Percentiles rank a stretch among this genome's conserved stretches.
Conservation (phyloP, 2,113 vertebrate species). For the Pongo abelii region DNA sequence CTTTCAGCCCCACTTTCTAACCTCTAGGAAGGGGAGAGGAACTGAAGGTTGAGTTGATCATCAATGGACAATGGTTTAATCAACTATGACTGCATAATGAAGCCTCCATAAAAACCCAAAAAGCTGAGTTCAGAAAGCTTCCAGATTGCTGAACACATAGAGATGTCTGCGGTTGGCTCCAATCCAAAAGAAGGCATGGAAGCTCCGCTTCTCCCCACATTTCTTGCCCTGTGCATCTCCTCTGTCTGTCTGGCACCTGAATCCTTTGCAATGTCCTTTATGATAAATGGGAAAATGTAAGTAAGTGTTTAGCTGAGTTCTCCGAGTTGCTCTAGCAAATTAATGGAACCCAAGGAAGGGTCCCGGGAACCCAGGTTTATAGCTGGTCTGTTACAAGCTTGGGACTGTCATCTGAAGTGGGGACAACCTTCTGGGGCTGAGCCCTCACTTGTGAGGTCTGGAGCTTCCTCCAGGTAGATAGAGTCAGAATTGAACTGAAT, state of each 20-base stretch:
- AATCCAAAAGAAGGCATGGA: background rate
- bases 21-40: background rate
- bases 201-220: background rate
- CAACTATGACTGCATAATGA: background rate
- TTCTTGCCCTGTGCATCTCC: background rate
- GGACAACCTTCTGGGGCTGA: too few relatives aligned
- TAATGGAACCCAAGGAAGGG: background rate
- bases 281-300: background rate
- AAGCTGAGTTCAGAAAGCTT: background rate
- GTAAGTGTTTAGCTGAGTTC: background rate
- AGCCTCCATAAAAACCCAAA: background rate
- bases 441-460: background rate
- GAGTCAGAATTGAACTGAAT: background rate
- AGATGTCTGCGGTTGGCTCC: fast-evolving
- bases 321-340: background rate
- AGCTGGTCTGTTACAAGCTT: background rate
- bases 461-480: background rate
- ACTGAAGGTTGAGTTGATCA: too few relatives aligned
- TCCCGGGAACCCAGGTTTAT: background rate
- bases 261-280: background rate
- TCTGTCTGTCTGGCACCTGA: too few relatives aligned
- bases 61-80: background rate
- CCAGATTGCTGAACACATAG: too few relatives aligned
- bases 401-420: background rate
- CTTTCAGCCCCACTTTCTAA: background rate